phyloP scores from a whole-genome alignment of 2,888 invertebrate species.

The Odiellus spinosus region DNA sequence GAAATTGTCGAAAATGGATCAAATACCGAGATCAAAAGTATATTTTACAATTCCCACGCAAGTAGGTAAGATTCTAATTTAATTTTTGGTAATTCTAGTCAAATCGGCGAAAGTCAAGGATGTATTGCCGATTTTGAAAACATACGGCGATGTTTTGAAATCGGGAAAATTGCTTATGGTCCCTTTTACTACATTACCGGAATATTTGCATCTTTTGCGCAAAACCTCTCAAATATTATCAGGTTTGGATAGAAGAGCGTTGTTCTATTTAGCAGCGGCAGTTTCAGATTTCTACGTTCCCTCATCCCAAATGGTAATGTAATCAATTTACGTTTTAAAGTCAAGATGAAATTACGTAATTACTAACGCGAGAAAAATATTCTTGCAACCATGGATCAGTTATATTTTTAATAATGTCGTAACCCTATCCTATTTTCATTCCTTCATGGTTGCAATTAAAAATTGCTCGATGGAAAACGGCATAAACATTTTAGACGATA shows the following conservation, averaged over 20 bases:
- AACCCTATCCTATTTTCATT: no score
- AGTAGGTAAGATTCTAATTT: neutral
- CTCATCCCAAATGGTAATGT: slow-evolving; percentile 64
- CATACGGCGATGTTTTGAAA: slow-evolving; percentile 44
- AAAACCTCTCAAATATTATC: slow-evolving; percentile 63
- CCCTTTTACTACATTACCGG: slow-evolving; percentile 68
- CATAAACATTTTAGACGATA: no score
- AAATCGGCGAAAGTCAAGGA: neutral
- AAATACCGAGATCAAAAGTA: no score
- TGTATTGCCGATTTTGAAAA: slow-evolving; percentile 49
- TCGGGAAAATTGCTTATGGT: slow-evolving; percentile 44
- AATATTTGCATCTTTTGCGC: slow-evolving; percentile 78
- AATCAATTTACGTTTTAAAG: slow-evolving; percentile 3
- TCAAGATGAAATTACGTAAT: no score
- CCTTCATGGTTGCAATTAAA: no score
- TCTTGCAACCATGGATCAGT: no score
- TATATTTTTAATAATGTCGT: no score
- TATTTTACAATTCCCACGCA: no score
- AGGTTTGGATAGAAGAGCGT: slow-evolving; percentile 45
- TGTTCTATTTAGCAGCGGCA: slow-evolving; percentile 93
- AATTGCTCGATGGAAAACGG: no score
- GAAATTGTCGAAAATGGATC: slow-evolving; percentile 1
- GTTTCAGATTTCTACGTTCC: slow-evolving; percentile 98
- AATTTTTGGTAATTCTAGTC: neutral
- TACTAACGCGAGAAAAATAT: no score